Conservation (phyloP, 1,140 invertebrate genomes). For the Eriosoma lanigerum region DNA sequence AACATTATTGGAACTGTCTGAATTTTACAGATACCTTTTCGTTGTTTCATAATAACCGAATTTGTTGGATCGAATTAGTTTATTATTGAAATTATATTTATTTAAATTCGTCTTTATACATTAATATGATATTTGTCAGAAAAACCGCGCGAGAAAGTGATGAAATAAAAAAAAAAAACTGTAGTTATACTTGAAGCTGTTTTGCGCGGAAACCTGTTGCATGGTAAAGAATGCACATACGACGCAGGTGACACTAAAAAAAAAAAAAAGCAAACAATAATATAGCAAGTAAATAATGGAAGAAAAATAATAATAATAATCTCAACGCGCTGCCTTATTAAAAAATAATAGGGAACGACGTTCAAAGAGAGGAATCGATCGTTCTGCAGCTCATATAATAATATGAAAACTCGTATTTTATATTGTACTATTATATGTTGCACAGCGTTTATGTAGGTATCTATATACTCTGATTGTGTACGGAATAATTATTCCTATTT, state of each 20-base stretch:
- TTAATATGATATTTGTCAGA: too few relatives aligned
- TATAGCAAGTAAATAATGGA: not conserved
- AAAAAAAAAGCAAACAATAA: not conserved
- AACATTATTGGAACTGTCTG: too few relatives aligned
- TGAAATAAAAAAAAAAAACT: not conserved
- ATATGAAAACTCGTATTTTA: not conserved
- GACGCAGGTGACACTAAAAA: not conserved
- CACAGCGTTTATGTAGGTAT: not conserved
- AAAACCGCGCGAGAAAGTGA: slow-evolving; percentile 2
- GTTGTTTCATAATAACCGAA: too few relatives aligned
- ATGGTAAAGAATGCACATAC: slow-evolving; percentile 9
- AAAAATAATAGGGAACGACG: slow-evolving; percentile 19
- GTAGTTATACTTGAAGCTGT: not conserved
- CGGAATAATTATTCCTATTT: slow-evolving; percentile 16
- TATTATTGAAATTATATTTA: too few relatives aligned
- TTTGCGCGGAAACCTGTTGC: slow-evolving; percentile 6
- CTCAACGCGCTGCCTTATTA: not conserved
- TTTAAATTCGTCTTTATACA: too few relatives aligned
- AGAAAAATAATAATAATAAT: slow-evolving; percentile 8
- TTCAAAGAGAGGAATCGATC: slow-evolving; percentile 5
- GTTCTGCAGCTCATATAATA: not conserved
- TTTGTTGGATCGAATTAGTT: too few relatives aligned
- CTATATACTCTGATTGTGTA: not conserved
- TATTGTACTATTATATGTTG: not conserved
- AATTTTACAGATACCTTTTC: too few relatives aligned